Base-by-base conservation (phyloP, 2,797 vertebrate species). In the Valencia hispanica region DNA sequence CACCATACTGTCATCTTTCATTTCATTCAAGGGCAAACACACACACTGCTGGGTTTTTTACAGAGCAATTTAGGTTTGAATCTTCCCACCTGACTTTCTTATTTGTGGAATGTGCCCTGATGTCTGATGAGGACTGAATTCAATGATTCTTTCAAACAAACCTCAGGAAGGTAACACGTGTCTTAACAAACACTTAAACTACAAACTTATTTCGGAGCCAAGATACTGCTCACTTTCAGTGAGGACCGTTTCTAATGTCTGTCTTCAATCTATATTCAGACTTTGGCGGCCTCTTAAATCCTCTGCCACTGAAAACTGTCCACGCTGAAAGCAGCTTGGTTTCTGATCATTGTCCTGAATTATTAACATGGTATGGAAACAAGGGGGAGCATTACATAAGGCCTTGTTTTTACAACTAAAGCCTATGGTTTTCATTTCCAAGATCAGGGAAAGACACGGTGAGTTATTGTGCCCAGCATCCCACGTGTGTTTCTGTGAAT, bases 271-370 rank as follows among this genome's bases (percentile, higher is more conserved):
- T 86, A 81, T 73, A 91, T 87, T 83, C 85, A 91, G 85, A 81
- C 81, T 86, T 80, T 68, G 79, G n/a, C 51, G 72, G 72, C 48
- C 81, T 79, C 83, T 84, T 91, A 93, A 91, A 90, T 87, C 81
- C 74, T 83, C 86, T 86, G 85, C 87, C 84, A 86, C 91, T 88
- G 82, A 92, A 93, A 86, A 84, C 74, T 70, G 82, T 79, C 76
- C 77, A 84, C 69, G 75, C 75, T 89, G 72, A 84, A 88, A 86
- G 86, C 84, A 91, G 86, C 87, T 90, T 85, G 81, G 82, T 87
- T 88, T 86, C 79, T 90, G 76, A 89, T 91, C 85, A 78, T 90
- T 89, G 84, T 86, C 84, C 84, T 92, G 82, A 94, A 94, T 95
- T 93, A 94, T 93, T 92, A 88, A 94, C 80, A 83, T 20, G 20